phyloP scores from a whole-genome alignment of 2,797 vertebrate genomes.

The Paratrypauchen microcephalus region DNA sequence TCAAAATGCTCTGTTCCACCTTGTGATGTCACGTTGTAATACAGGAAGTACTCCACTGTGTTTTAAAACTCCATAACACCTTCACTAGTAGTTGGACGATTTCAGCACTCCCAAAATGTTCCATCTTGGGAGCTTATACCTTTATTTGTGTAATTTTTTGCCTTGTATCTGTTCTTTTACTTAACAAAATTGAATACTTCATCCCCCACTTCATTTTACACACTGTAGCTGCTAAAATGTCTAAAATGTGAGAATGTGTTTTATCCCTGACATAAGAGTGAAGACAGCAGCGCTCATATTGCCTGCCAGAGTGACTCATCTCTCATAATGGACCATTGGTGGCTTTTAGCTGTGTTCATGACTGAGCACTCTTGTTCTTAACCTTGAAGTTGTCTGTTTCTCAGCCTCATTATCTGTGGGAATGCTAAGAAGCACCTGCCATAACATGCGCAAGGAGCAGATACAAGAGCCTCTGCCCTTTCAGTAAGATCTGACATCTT shows the following conservation, averaged over 20 bases:
- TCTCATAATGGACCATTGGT: conserved; percentile 40
- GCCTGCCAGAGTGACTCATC: conserved; percentile 36
- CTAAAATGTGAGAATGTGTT: background rate
- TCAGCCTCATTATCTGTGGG: conserved; percentile 32
- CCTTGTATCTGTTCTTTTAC: too few relatives aligned
- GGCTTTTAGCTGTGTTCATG: conserved; percentile 59
- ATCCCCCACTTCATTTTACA: background rate
- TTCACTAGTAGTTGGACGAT: too few relatives aligned
- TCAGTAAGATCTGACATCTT: background rate
- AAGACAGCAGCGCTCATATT: background rate
- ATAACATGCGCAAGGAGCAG: conserved; percentile 28
- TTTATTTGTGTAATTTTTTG: too few relatives aligned
- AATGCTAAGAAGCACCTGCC: conserved; percentile 47
- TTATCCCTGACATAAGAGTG: background rate
- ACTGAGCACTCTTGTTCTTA: conserved; percentile 45
- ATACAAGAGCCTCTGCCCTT: conserved; percentile 12
- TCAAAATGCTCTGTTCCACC: too few relatives aligned
- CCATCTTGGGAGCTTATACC: too few relatives aligned
- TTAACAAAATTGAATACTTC: too few relatives aligned
- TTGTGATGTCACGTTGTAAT: too few relatives aligned
- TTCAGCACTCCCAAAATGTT: too few relatives aligned
- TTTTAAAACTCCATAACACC: too few relatives aligned
- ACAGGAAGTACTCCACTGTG: too few relatives aligned
- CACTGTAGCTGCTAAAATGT: background rate
- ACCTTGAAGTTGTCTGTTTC: conserved; percentile 27